Conservation (phyloP, 2,113 vertebrate species). For the Trematomus loennbergii region DNA sequence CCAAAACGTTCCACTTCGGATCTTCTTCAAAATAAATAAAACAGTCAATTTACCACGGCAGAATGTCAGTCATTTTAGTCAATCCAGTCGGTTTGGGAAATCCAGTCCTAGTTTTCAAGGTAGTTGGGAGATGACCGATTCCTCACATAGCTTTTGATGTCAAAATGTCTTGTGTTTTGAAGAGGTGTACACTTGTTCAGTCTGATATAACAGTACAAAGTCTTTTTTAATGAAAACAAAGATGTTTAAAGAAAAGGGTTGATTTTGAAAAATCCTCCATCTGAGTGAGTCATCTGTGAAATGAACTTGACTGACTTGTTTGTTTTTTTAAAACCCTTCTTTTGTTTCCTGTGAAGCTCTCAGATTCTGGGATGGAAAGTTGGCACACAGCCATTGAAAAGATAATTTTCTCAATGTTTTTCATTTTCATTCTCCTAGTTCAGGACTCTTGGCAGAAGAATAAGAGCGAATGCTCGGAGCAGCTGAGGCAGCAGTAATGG, state of each 20-base stretch:
- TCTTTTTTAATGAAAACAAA: not conserved
- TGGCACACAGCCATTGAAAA: not conserved
- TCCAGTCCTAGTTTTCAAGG: too few relatives aligned
- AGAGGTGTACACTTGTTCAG: not conserved
- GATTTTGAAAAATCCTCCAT: not conserved
- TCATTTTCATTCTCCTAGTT: not conserved
- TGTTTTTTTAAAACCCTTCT: not conserved
- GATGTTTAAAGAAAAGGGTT: not conserved
- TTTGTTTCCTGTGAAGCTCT: not conserved
- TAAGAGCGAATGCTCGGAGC: not conserved
- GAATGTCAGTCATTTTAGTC: too few relatives aligned
- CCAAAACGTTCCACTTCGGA: too few relatives aligned
- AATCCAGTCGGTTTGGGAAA: too few relatives aligned
- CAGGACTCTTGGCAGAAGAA: conserved; percentile 1
- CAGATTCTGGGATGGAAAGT: not conserved
- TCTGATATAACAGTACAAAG: not conserved
- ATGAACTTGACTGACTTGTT: not conserved
- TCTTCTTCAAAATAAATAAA: too few relatives aligned
- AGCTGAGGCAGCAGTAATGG: conserved; percentile 34
- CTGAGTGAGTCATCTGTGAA: not conserved
- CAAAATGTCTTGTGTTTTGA: not conserved
- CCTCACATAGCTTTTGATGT: not conserved
- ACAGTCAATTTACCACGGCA: too few relatives aligned
- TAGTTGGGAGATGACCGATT: not conserved
- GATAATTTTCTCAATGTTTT: not conserved